Percentiles rank a stretch among this genome's conserved stretches.
Conservation (phyloP, 2,888 invertebrate genomes). For the Muscina levida region DNA sequence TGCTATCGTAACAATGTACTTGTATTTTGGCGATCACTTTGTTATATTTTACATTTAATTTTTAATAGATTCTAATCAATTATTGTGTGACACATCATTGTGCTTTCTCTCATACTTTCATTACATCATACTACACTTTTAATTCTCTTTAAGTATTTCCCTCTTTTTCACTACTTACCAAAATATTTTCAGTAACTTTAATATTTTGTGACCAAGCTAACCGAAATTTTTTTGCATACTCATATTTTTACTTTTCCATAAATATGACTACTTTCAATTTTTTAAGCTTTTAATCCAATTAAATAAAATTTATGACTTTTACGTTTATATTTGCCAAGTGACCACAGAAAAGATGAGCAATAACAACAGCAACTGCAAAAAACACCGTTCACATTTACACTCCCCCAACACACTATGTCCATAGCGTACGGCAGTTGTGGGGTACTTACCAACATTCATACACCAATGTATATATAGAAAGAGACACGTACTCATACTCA, state of each 20-base stretch:
- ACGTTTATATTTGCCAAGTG: conserved; percentile 62
- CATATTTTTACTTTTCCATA: conserved; percentile 48
- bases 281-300: conserved; percentile 65
- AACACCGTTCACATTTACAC: neutral
- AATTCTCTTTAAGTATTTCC: too few relatives aligned
- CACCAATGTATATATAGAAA: neutral
- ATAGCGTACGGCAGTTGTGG: conserved; percentile 35
- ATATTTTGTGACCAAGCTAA: too few relatives aligned
- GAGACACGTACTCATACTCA: too few relatives aligned
- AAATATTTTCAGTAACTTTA: too few relatives aligned
- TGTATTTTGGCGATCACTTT: too few relatives aligned
- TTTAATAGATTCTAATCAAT: too few relatives aligned
- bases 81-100: too few relatives aligned
- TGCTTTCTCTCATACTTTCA: too few relatives aligned
- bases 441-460: conserved; percentile 22
- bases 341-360: conserved; percentile 51
- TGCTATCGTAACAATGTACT: too few relatives aligned
- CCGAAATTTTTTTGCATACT: conserved; percentile 3
- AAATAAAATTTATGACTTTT: conserved; percentile 62
- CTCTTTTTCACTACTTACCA: too few relatives aligned
- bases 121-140: too few relatives aligned
- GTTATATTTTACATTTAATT: too few relatives aligned
- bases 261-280: conserved; percentile 52
- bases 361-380: conserved; percentile 13
- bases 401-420: conserved; percentile 14